These are phyloP conservation scores for Ylistrum balloti DNA, from an alignment of 1,140 invertebrate species.

Conservation along the genomic window DNA sequence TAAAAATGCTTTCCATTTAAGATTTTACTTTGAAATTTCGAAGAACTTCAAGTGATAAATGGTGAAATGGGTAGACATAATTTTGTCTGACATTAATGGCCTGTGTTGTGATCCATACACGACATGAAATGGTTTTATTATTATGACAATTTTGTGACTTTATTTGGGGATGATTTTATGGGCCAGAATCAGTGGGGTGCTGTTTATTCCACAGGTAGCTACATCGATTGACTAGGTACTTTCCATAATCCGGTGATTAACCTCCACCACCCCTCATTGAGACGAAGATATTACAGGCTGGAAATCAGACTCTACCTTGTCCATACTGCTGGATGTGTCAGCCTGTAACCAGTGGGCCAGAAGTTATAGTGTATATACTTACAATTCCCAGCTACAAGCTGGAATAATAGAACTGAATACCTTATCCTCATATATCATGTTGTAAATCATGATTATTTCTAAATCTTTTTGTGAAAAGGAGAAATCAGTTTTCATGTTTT, in stretches of 20 bases:
- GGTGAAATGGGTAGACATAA: not conserved
- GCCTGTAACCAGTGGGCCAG: constrained; percentile 42
- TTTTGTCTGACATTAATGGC: not conserved
- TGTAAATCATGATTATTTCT: constrained; percentile 40
- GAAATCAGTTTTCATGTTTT: not conserved
- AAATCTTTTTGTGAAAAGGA: not conserved
- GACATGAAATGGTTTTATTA: constrained; percentile 29
- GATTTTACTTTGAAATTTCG: not conserved
- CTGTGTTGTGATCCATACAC: constrained; percentile 1
- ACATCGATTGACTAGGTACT: not conserved
- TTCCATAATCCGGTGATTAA: constrained; percentile 39
- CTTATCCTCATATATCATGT: constrained; percentile 51
- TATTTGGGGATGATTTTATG: constrained; percentile 16
- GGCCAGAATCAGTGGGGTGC: not conserved
- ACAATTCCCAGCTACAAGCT: constrained; percentile 40
- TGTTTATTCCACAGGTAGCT: not conserved
- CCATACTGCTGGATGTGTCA: constrained; percentile 19
- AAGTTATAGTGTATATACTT: constrained; percentile 54
- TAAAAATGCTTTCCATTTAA: not conserved
- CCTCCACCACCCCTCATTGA: not conserved
- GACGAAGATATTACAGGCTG: constrained; percentile 5
- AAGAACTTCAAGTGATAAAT: not conserved
- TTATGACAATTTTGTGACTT: constrained; percentile 28
- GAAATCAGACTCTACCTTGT: not conserved
- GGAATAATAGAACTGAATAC: constrained; percentile 46